Base-by-base conservation (phyloP, 1,140 invertebrate genomes). In the Harlomillsia oculata region DNA sequence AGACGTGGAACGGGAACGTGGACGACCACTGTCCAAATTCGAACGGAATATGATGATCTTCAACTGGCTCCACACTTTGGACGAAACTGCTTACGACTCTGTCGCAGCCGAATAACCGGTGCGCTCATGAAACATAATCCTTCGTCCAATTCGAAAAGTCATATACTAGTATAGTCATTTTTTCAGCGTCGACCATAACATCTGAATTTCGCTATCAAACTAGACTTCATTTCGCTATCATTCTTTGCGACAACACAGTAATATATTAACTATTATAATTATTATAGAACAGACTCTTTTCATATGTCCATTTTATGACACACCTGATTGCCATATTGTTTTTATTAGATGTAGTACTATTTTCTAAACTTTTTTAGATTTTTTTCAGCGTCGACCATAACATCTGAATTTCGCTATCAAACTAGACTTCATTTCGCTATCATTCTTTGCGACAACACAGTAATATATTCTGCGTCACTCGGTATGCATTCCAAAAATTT, bases 31-130 rank as follows among this genome's bases (percentile, higher is more conserved):
- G 2, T 85, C 85, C 13, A 89, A 88, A 70, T 89, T 89, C 71
- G 85, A 90, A 64, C 69, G 87, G 18, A 90, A 91, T 70, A 89
- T 90, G 83, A 89, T 90, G 83, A 89, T 91, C 37, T 89, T 91
- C 72, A 89, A 89, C 66, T 90, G 88, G 88, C 75, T 91, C 0
- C 86, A 90, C 67, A 87, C 84, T 2, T 74, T 90, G 5, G 86
- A 90, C 65, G 84, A 84, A 63, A 74, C 72, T 6, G 73, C 73
- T n/a, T 74, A 74, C 48, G 78, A 80, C 56, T 25, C 54, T 5
- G 45, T 54, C 9, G 32, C 48, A 6, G 56, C 29, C 16, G n/a
- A n/a, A n/a, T n/a, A n/a, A 60, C 18, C 39, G 44, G 51, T 39
- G 5, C 28, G 16, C 32, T 11, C 9, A 34, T 34, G 9, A n/a